phyloP scores from a whole-genome alignment of 2,797 vertebrate species.

The Picus viridis region DNA sequence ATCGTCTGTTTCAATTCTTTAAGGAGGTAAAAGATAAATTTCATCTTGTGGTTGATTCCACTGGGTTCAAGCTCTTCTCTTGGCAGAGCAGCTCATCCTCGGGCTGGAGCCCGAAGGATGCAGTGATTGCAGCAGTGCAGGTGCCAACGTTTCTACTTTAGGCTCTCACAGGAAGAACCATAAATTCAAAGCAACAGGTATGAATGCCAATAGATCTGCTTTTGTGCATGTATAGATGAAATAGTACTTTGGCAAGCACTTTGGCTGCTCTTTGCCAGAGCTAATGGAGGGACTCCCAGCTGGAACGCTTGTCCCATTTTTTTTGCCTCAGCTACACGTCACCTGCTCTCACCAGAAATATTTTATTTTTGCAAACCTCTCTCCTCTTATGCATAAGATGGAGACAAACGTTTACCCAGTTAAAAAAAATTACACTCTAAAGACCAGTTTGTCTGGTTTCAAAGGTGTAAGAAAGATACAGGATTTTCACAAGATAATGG shows the following conservation, averaged over 20 bases:
- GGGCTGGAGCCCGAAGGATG: not conserved
- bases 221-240: slow-evolving; percentile 43
- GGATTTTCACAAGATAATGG: not conserved
- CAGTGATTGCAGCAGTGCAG: not conserved
- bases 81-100: not conserved
- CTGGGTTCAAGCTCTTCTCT: not conserved
- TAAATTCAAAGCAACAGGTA: slow-evolving; percentile 62
- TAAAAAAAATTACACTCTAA: not conserved
- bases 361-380: not conserved
- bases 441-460: not conserved
- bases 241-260: slow-evolving; percentile 49
- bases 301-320: not conserved
- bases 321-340: not conserved
- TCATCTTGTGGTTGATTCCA: not conserved
- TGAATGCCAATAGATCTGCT: slow-evolving; percentile 19
- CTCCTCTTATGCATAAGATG: not conserved
- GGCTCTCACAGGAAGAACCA: slow-evolving; percentile 51
- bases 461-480: not conserved
- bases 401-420: not conserved
- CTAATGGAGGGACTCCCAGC: slow-evolving; percentile 68
- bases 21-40: not conserved
- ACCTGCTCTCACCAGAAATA: not conserved
- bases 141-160: slow-evolving; percentile 44
- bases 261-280: slow-evolving; percentile 44
- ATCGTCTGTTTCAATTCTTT: not conserved